Base-by-base conservation (phyloP, 2,113 vertebrate genomes). In the Lophochroa leadbeateri region DNA sequence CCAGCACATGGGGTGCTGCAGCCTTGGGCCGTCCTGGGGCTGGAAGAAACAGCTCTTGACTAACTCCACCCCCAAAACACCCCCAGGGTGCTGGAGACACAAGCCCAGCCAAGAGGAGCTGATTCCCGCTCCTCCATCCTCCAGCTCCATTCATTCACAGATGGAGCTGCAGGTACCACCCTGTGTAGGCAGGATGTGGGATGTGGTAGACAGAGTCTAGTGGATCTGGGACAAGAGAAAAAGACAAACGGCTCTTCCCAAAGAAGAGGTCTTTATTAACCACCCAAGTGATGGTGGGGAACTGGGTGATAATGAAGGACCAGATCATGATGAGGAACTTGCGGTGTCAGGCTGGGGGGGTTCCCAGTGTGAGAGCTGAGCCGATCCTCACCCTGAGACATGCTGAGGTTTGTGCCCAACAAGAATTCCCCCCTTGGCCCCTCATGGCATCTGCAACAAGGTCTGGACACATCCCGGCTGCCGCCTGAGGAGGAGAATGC, bases 401-500 rank as follows among this genome's bases (percentile, higher is more conserved):
- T 35, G n/a, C 23, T 2, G 3, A 90, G 27, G 44, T 33, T 29
- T 71, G n/a, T 1, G 4, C 9, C 23, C 13, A 8, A 9, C 37
- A 47, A 44, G 11, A 71, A 9, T 10, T 35, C 7, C 37, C 15
- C 5, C 16, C 46, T 46, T 65, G 63, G 23, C 25, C 17, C 23
- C 63, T 31, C 0, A 0, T 41, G 2, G 2, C 19, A n/a, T n/a
- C 0, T 1, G 46, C 37, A 55, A 43, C 10, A 10, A 2, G 6
- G 28, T 61, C 44, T 4, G 10, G 82, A 64, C 41, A 50, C 20
- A 69, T 53, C 18, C 53, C 2, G 0, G 64, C 60, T 65, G 46
- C 49, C 17, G 9, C 0, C 27, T 49, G 33, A 13, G 33, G 52
- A 88, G 55, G 7, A 79, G 27, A 63, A 33, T 29, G 20, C 27